Base-by-base conservation (phyloP, 2,797 vertebrate genomes). In the Xerus rutilus region DNA sequence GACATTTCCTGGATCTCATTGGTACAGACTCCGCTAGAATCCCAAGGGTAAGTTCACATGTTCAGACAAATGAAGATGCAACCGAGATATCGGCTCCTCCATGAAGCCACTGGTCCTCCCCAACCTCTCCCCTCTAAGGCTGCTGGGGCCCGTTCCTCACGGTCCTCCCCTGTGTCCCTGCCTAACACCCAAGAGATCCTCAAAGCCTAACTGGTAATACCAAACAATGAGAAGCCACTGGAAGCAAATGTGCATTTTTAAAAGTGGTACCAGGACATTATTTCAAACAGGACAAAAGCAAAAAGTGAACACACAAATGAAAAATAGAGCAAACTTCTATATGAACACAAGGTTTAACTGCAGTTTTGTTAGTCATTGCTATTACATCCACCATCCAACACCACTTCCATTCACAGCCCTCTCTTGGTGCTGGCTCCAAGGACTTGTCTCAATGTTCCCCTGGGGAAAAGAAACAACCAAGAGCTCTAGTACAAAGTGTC, bases 291-390 rank as follows among this genome's bases (percentile, higher is more conserved):
- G 25, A 15, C 2, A n/a, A 62, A 67, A 49, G 3, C 47, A n/a
- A 77, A 54, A 47, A 0, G 12, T 5, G 45, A 57, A n/a, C 89
- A 39, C 64, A 18, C 32, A 43, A 72, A 18, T 0, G 25, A 39
- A 72, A 79, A 47, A 7, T 1, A 9, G 10, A 64, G 20, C 35
- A 2, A 23, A 67, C 20, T 12, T 54, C 25, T 1, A 3, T 0
- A 9, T 0, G 21, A 65, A 47, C 0, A 0, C 62, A 20, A 35
- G 45, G 21, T 1, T 39, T n/a, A 23, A 54, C 9, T 0, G 2
- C 0, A 1, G 25, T 10, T 0, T 2, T 2, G 2, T 54, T 17
- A 1, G 35, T 14, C 0, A 5, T 76, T 18, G 69, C 47, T 30
- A 3, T 5, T 3, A 6, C 0, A 0, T 18, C 9, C 23, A 2